Conservation (phyloP, 2,113 vertebrate genomes). For the Xiphophorus hellerii region DNA sequence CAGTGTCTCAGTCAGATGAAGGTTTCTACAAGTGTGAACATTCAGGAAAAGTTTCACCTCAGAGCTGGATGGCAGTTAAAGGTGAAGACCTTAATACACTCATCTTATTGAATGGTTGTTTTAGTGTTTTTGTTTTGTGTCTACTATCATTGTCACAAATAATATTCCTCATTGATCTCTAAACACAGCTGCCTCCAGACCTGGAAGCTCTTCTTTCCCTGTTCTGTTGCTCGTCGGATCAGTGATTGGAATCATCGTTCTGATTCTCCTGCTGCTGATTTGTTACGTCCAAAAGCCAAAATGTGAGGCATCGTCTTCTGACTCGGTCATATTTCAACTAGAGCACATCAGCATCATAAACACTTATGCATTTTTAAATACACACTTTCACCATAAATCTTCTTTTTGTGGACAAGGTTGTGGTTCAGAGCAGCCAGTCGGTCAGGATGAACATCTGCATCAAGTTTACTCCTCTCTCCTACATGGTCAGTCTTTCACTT, state of each 20-base stretch:
- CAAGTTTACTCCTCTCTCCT: neutral
- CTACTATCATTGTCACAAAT: too few relatives aligned
- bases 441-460: slow-evolving; percentile 8
- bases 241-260: slow-evolving; percentile 20
- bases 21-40: too few relatives aligned
- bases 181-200: neutral
- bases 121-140: too few relatives aligned
- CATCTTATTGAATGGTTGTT: too few relatives aligned
- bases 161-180: too few relatives aligned
- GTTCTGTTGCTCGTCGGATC: slow-evolving; percentile 5
- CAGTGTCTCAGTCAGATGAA: slow-evolving; percentile 50
- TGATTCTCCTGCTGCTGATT: slow-evolving; percentile 18
- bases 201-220: neutral
- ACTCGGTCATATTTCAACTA: neutral
- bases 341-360: neutral
- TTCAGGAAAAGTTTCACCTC: neutral
- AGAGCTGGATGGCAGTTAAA: slow-evolving; percentile 43
- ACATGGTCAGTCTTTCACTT: neutral
- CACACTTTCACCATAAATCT: neutral
- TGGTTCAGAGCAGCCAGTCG: neutral
- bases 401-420: neutral
- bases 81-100: too few relatives aligned
- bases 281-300: slow-evolving; percentile 7
- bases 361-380: neutral
- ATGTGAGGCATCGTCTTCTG: slow-evolving; percentile 18